Percentiles rank a stretch among this genome's conserved stretches.
phyloP scores from a whole-genome alignment of 2,888 invertebrate genomes.

The Petrolisthes manimaculis region DNA sequence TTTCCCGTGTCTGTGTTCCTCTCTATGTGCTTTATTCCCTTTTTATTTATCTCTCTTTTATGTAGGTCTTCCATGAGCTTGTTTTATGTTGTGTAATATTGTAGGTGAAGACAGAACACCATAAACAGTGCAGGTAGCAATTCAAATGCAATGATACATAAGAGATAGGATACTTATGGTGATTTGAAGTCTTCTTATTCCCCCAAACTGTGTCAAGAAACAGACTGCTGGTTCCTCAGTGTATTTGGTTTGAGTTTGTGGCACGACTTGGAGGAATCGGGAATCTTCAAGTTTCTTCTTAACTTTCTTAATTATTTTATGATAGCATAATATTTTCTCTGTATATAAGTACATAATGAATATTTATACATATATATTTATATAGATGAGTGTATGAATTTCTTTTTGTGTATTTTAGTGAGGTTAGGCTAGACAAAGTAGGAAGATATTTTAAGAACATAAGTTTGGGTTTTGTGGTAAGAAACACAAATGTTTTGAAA shows the following conservation, averaged over 20 bases:
- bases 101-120: neutral
- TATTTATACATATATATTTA: constrained; percentile 23
- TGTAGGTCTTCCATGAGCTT: constrained; percentile 43
- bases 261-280: neutral
- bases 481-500: constrained; percentile 52
- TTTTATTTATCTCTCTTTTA: constrained; percentile 25
- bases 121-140: constrained; percentile 14
- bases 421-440: constrained; percentile 1
- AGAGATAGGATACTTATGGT: no score
- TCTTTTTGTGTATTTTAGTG: constrained; percentile 14
- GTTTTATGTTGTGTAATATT: constrained; percentile 3
- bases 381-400: constrained; percentile 25
- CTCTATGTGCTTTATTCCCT: constrained; percentile 1
- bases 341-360: constrained; percentile 14
- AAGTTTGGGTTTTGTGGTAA: constrained; percentile 42
- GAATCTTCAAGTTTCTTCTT: neutral
- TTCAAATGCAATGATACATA: constrained; percentile 29
- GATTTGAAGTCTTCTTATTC: neutral
- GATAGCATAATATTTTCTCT: neutral
- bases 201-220: neutral
- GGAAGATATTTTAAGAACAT: constrained; percentile 38
- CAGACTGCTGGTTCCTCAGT: neutral
- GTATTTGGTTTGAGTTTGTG: no score
- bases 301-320: neutral
- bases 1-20: neutral